Conservation (phyloP, 2,888 invertebrate genomes). For the Eupithecia abbreviata region DNA sequence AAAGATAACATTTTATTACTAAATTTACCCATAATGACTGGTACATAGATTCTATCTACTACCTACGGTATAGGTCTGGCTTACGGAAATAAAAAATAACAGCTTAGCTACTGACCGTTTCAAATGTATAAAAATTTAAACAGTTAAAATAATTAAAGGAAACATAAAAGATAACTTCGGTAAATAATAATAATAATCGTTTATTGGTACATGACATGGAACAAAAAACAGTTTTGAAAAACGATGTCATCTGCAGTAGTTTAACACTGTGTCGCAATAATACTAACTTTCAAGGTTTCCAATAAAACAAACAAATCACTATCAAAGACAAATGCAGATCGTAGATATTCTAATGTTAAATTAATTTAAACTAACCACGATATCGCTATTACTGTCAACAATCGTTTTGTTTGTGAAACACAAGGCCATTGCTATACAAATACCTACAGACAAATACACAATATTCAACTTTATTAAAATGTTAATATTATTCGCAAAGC, state of each 20-base stretch:
- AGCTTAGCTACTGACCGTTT: background rate
- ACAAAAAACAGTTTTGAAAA: too few relatives aligned
- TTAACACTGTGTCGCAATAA: too few relatives aligned
- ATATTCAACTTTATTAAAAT: background rate
- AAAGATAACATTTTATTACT: background rate
- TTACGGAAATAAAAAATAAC: background rate
- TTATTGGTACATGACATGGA: too few relatives aligned
- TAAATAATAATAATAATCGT: too few relatives aligned
- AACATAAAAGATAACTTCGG: background rate
- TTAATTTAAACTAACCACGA: constrained; percentile 5
- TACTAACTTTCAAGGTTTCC: background rate
- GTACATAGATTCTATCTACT: background rate
- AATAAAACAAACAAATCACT: too few relatives aligned
- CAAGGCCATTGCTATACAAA: constrained; percentile 1
- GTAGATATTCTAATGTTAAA: constrained; percentile 8
- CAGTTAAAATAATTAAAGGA: background rate
- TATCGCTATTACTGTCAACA: constrained; percentile 8
- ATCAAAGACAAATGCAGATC: constrained; percentile 3
- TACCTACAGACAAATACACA: background rate
- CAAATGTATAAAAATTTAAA: background rate
- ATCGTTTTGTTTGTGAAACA: constrained; percentile 9
- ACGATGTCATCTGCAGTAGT: too few relatives aligned
- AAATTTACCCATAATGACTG: background rate
- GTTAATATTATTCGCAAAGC: background rate
- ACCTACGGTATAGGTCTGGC: background rate